Evolutionary conservation across 2,888 invertebrate species (phyloP), one percentile per base, ranked within the genome.

Genomic region (Stenoptilia bipunctidactyla): DNA sequence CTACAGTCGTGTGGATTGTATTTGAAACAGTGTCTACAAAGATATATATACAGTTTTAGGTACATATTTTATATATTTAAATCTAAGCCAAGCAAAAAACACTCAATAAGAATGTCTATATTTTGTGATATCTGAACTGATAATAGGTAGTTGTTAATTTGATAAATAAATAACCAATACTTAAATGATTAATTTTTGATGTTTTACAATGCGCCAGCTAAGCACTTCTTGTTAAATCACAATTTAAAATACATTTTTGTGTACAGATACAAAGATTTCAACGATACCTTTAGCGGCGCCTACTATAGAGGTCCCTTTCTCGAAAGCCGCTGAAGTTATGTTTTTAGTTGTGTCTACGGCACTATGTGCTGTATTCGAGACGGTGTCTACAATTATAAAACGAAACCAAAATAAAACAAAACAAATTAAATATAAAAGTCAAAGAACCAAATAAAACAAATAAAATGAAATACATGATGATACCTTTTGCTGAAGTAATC

Each of bases 271-370:
- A n/a, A 20, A 20, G 8, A 20, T 20, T 3, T 20, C 3, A 20
- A 3, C 8, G 8, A 13, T 58, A 63, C 63, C 64, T 66, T 62
- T 66, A 44, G 64, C 62, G 15, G 52, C 53, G 43, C 58, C 62
- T 40, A 64, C 59, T 27, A 66, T 45, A 14, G 61, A 54, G 40
- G 60, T 50, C 35, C 72, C 61, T 37, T 68, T 68, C 35, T 66
- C 66, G 43, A 61, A 50, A 37, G 61, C 65, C 13, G 66, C 50
- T 10, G 63, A 53, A 3, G 71, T 61, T 25, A 56, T 54, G 49
- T 56, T 64, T 49, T 66, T 69, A 13, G 66, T 64, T 8, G 66
- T 62, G 44, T 66, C 69, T 50, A 73, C 58, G 15, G 65, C 61
- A 20, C 53, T 45, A 37, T 57, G 49, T 13, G 55, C 56, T 15